Percentiles rank a stretch among this genome's conserved stretches.
Conservation (phyloP, 2,113 vertebrate genomes). For the Sylvicapra grimmia region DNA sequence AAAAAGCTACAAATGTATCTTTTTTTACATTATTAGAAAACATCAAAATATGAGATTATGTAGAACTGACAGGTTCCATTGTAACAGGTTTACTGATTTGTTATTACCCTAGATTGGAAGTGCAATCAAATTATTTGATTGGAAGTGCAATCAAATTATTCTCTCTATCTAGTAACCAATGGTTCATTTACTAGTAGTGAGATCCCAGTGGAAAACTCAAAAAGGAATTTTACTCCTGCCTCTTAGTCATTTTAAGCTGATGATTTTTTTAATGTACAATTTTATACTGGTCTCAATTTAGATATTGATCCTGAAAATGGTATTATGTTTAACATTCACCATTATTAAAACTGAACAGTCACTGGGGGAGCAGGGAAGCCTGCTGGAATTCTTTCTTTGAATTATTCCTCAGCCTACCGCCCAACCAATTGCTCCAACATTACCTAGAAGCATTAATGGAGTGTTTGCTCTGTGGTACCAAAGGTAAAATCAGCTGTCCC, state of each 20-base stretch:
- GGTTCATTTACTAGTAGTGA: not conserved
- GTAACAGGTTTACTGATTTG: not conserved
- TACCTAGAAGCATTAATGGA: not conserved
- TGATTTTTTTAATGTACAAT: not conserved
- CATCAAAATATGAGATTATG: slow-evolving; percentile 14
- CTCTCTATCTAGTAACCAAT: not conserved
- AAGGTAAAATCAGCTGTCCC: not conserved
- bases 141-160: not conserved
- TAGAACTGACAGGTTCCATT: not conserved
- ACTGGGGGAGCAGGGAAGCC: not conserved
- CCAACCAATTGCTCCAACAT: not conserved
- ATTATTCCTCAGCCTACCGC: not conserved
- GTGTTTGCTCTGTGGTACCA: not conserved
- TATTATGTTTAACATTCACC: not conserved
- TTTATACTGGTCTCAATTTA: not conserved
- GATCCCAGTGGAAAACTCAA: not conserved
- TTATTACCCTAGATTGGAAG: not conserved
- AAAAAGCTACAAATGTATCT: not conserved
- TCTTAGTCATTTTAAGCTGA: slow-evolving; percentile 14
- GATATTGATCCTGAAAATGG: not conserved
- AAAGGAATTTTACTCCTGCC: not conserved
- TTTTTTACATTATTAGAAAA: slow-evolving; percentile 5
- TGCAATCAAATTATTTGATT: not conserved
- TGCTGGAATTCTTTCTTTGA: not conserved
- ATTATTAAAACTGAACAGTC: not conserved